These are phyloP conservation scores for Isotomurus palustris DNA, from an alignment of 2,888 invertebrate genomes.

Conservation along the genomic window DNA sequence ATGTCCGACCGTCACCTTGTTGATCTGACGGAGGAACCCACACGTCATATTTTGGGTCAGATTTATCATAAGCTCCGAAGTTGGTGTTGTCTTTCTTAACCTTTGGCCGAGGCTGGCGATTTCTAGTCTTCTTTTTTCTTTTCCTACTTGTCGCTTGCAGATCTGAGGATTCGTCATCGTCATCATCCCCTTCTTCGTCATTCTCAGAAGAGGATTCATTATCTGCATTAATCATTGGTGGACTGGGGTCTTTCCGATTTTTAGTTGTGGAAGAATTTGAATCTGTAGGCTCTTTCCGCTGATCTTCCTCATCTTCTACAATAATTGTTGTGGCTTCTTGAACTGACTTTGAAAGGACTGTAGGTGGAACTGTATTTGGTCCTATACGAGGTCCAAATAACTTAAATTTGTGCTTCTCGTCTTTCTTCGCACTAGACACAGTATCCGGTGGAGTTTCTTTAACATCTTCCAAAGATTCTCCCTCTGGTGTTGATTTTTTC, in stretches of 20 bases:
- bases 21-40: conserved; percentile 75
- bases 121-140: conserved; percentile 2
- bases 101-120: background rate
- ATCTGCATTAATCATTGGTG: background rate
- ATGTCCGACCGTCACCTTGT: conserved; percentile 70
- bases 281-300: background rate
- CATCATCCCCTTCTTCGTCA: conserved; percentile 4
- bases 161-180: background rate
- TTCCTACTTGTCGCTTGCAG: background rate
- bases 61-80: conserved; percentile 46
- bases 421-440: no score
- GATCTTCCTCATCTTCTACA: background rate
- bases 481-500: no score
- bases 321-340: no score
- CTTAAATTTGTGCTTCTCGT: no score
- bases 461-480: no score
- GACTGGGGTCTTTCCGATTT: background rate
- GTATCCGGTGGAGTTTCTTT: no score
- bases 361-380: no score
- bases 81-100: conserved; percentile 18
- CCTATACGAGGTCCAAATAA: conserved; percentile 1
- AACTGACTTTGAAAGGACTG: no score
- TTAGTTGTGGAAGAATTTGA: background rate
- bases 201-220: background rate
- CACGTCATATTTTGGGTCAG: conserved; percentile 61